Conservation (phyloP, 2,797 vertebrate genomes). For the Chrysocyon brachyurus region DNA sequence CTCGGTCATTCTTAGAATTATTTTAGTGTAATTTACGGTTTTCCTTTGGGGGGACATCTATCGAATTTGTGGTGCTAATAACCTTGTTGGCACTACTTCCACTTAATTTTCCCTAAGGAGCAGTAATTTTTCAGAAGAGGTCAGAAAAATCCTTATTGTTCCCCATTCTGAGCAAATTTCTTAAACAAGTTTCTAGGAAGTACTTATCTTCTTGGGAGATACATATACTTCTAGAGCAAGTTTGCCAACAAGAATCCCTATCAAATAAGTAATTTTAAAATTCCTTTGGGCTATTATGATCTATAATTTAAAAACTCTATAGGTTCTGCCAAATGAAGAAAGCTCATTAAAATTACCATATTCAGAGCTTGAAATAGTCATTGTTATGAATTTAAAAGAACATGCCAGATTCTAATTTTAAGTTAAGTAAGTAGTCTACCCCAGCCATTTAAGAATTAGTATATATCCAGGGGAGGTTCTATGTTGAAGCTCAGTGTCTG, state of each 20-base stretch:
- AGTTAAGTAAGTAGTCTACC: neutral
- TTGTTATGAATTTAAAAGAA: constrained; percentile 44
- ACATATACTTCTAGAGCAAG: constrained; percentile 41
- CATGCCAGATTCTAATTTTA: neutral
- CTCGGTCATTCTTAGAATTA: constrained; percentile 60
- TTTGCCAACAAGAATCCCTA: constrained; percentile 53
- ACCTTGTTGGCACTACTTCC: constrained; percentile 37
- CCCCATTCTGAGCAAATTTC: constrained; percentile 54
- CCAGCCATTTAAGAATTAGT: neutral
- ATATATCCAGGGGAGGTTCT: neutral
- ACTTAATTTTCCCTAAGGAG: constrained; percentile 72
- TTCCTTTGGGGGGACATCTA: neutral
- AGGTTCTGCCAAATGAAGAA: constrained; percentile 16
- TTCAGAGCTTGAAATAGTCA: constrained; percentile 43
- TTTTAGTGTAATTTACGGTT: constrained; percentile 62
- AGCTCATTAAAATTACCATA: constrained; percentile 52
- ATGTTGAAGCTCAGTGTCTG: neutral
- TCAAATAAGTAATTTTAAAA: constrained; percentile 70
- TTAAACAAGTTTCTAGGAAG: constrained; percentile 66
- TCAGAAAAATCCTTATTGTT: constrained; percentile 71
- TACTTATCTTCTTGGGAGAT: constrained; percentile 57
- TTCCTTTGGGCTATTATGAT: neutral
- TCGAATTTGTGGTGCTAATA: constrained; percentile 60
- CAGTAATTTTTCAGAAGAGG: constrained; percentile 62
- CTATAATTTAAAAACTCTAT: constrained; percentile 55